Conservation (phyloP, 2,797 vertebrate genomes). For the Gallinago solitaria region DNA sequence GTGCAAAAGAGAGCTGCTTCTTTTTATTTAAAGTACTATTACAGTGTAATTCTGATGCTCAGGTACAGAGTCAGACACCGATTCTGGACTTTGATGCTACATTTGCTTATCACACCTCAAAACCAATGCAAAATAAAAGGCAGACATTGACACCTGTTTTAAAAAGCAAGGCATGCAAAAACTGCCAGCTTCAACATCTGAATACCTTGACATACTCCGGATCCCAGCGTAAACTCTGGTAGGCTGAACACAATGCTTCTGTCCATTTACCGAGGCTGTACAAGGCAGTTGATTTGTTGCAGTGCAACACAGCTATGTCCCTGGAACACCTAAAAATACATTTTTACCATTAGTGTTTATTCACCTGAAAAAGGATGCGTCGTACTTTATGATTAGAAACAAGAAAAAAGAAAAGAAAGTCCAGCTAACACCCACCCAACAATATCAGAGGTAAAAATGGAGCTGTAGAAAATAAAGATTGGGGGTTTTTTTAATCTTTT, state of each 20-base stretch:
- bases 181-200: not conserved
- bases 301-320: slow-evolving; percentile 76
- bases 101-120: not conserved
- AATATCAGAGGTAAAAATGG: not conserved
- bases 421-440: not conserved
- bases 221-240: slow-evolving; percentile 70
- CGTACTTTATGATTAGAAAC: not conserved
- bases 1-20: not conserved
- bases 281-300: slow-evolving; percentile 78
- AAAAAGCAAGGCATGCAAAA: not conserved
- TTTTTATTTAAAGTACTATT: not conserved
- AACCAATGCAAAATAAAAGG: not conserved
- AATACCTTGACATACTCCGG: slow-evolving; percentile 75
- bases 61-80: fast-evolving
- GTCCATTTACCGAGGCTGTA: slow-evolving; percentile 75
- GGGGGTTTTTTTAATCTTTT: not conserved
- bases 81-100: not conserved
- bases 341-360: not conserved
- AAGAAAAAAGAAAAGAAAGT: not conserved
- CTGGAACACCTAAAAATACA: slow-evolving; percentile 32
- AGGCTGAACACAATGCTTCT: slow-evolving; percentile 65
- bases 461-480: not conserved
- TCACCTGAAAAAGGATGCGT: not conserved
- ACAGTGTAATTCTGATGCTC: not conserved
- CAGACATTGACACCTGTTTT: not conserved